These are phyloP conservation scores for Myanophis thanlyinensis DNA, from an alignment of 2,113 vertebrate genomes.

Conservation along the genomic window DNA sequence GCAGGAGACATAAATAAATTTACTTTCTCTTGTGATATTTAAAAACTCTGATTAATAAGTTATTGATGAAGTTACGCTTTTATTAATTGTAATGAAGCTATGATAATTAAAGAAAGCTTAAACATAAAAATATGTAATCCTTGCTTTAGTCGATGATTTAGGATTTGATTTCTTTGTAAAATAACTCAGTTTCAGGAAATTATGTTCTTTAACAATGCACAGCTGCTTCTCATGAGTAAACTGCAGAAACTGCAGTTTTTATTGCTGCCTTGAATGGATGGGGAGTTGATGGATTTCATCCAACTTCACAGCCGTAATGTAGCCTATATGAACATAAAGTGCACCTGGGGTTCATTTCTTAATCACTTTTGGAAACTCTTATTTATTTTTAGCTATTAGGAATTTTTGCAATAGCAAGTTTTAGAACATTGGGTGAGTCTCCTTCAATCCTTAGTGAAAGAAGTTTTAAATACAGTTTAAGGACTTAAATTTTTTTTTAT, in stretches of 20 bases:
- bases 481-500: no score
- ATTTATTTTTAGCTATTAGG: neutral
- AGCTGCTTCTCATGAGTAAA: no score
- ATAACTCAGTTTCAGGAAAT: neutral
- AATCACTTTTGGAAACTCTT: neutral
- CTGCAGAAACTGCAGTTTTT: no score
- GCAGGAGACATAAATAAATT: neutral
- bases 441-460: no score
- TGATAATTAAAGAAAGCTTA: neutral
- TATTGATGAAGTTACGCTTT: neutral
- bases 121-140: neutral
- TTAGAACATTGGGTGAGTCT: no score
- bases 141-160: neutral
- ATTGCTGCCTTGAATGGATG: no score
- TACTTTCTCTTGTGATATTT: neutral
- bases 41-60: neutral
- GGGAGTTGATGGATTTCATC: no score
- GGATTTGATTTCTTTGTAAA: neutral
- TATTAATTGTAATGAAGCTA: neutral
- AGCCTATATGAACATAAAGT: no score
- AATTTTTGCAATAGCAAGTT: neutral
- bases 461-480: no score
- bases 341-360: neutral
- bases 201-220: neutral
- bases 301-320: no score